Conservation (phyloP, 2,888 invertebrate species). For the Spodoptera littoralis region DNA sequence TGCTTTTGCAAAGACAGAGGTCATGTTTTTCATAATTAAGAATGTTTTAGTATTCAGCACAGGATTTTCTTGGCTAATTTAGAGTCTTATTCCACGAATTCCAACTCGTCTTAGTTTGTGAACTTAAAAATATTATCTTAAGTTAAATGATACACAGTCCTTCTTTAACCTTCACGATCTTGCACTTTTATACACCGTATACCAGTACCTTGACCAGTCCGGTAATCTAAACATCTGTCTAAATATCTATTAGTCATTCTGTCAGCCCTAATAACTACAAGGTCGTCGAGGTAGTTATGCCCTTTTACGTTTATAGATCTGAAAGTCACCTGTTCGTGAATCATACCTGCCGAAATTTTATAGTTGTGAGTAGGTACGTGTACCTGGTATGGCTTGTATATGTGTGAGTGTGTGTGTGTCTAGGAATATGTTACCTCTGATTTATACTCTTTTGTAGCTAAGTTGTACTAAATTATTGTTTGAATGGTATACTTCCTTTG, state of each 20-base stretch:
- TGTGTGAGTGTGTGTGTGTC: conserved; percentile 25
- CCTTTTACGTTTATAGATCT: conserved; percentile 58
- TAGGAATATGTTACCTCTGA: conserved; percentile 30
- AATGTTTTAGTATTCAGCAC: too few relatives aligned
- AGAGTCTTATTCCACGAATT: too few relatives aligned
- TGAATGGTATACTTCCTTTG: conserved; percentile 4
- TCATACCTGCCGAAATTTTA: conserved; percentile 45
- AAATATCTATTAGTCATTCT: not conserved
- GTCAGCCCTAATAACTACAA: conserved; percentile 41
- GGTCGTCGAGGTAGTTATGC: conserved; percentile 47
- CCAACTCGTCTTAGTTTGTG: too few relatives aligned
- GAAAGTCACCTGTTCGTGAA: conserved; percentile 52
- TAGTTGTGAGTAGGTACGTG: conserved; percentile 27
- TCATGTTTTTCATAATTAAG: too few relatives aligned
- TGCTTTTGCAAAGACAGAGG: too few relatives aligned
- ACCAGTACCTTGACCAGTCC: too few relatives aligned
- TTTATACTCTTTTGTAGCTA: conserved; percentile 19
- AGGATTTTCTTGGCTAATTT: too few relatives aligned
- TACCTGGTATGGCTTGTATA: not conserved
- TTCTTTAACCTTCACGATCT: too few relatives aligned
- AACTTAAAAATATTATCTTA: too few relatives aligned
- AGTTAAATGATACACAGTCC: too few relatives aligned
- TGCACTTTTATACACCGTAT: too few relatives aligned
- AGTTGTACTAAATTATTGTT: conserved; percentile 16
- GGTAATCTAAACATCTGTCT: not conserved